Conservation (phyloP, 2,113 vertebrate genomes). For the Dascyllus trimaculatus region DNA sequence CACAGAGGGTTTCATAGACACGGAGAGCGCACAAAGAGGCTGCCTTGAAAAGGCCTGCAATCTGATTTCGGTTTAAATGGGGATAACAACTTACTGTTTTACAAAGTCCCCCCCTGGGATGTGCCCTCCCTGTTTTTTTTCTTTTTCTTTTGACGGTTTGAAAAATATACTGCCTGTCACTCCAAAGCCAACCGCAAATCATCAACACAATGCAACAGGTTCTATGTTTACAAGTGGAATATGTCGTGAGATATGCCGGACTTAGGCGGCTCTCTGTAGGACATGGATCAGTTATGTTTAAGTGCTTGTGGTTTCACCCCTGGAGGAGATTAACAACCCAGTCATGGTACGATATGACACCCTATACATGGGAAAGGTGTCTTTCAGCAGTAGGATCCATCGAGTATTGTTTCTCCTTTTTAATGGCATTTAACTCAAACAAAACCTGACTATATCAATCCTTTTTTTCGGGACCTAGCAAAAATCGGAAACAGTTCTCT, state of each 20-base stretch:
- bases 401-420: neutral
- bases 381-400: neutral
- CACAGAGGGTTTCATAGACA: slow-evolving; percentile 78
- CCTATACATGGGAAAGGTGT: slow-evolving; percentile 25
- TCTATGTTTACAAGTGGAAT: slow-evolving; percentile 67
- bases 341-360: slow-evolving; percentile 51
- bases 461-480: slow-evolving; percentile 19
- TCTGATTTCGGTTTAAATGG: slow-evolving; percentile 75
- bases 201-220: slow-evolving; percentile 65
- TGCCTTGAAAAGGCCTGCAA: slow-evolving; percentile 71
- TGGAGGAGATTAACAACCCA: slow-evolving; percentile 45
- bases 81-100: slow-evolving; percentile 69
- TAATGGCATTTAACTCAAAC: neutral
- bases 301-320: slow-evolving; percentile 65
- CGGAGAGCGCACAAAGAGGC: slow-evolving; percentile 78
- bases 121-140: slow-evolving; percentile 19
- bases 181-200: slow-evolving; percentile 61
- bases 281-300: slow-evolving; percentile 50
- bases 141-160: slow-evolving; percentile 29
- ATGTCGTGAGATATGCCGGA: slow-evolving; percentile 37
- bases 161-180: slow-evolving; percentile 49
- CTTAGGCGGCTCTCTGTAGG: slow-evolving; percentile 49
- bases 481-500: slow-evolving; percentile 28
- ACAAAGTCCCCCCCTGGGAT: slow-evolving; percentile 47
- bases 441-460: neutral